Conservation (phyloP, 2,113 vertebrate species). For the Hippolais icterina region DNA sequence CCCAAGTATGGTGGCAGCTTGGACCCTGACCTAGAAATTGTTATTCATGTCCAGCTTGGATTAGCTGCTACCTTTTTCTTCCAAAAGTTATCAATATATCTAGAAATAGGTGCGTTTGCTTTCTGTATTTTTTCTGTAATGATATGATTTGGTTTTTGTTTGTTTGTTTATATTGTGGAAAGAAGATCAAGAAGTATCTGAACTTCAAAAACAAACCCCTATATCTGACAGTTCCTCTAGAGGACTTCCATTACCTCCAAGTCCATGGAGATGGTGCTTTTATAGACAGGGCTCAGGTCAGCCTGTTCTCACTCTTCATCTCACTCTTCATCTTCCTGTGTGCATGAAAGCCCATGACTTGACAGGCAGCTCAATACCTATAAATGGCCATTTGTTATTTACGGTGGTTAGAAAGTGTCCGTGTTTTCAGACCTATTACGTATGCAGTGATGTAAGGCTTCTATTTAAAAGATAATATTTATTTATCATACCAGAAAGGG, state of each 20-base stretch:
- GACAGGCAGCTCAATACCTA: neutral
- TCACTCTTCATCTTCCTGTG: neutral
- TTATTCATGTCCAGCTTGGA: neutral
- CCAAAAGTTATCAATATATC: neutral
- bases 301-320: neutral
- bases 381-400: slow-evolving; percentile 33
- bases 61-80: neutral
- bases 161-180: neutral
- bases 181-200: neutral
- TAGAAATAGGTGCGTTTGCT: neutral
- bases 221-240: neutral
- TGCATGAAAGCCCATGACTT: neutral
- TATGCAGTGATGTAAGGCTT: slow-evolving; percentile 48
- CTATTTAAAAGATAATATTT: slow-evolving; percentile 64
- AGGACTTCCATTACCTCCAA: neutral
- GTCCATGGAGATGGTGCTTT: neutral
- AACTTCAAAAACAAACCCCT: neutral
- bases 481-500: slow-evolving; percentile 48
- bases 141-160: neutral
- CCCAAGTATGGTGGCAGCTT: fast-evolving
- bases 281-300: neutral
- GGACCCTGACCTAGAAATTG: neutral
- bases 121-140: neutral
- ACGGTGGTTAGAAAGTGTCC: neutral
- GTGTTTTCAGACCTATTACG: slow-evolving; percentile 1